Evolutionary conservation across 2,113 vertebrate genomes (phyloP), one percentile per base, ranked within the genome.

Genomic region (Sprattus sprattus): DNA sequence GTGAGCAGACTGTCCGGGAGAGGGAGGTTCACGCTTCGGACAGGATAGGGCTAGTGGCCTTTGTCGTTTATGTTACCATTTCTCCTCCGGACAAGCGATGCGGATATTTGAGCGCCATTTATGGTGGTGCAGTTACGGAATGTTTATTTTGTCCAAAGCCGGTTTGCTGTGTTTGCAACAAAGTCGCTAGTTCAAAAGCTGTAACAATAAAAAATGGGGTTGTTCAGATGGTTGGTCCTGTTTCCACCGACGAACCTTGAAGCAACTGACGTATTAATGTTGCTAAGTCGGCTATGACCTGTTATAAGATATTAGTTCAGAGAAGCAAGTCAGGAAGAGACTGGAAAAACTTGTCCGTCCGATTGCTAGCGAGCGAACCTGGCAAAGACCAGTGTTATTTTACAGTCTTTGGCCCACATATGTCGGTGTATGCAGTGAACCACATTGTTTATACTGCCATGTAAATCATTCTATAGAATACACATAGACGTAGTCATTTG

Each of bases 1-100:
- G 97, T 95, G 95, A 95, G 95, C 92, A 88, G 91, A 83, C 88
- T 9, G 91, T 87, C 89, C 84, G 50, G 84, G 46, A 78, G 83
- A 85, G 85, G 82, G 84, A 83, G 83, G 87, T 87, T 88, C 87
- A 80, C 9, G 83, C 86, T 52, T 89, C 89, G 91, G 92, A 90
- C 88, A 82, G 13, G 25, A 84, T 86, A 84, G 47, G 49, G 75
- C 50, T 25, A n/a, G 85, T 46, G 85, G 54, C 87, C 75, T 39
- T 46, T 49, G n/a, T 45, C 67, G 22, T 16, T 46, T 81, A 13
- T 9, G 85, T 44, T 15, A 85, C 50, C 25, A 16, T 84, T 54
- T 44, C 22, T 83, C 2, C 9, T 2, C 11, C n/a, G 83, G 7
- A 44, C 5, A 49, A 6, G 15, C 32, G 46, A 71, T 28, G 32